Evolutionary conservation across 2,888 invertebrate species (phyloP), one percentile per base, ranked within the genome.

Genomic region (Schrankia costaestrigalis): DNA sequence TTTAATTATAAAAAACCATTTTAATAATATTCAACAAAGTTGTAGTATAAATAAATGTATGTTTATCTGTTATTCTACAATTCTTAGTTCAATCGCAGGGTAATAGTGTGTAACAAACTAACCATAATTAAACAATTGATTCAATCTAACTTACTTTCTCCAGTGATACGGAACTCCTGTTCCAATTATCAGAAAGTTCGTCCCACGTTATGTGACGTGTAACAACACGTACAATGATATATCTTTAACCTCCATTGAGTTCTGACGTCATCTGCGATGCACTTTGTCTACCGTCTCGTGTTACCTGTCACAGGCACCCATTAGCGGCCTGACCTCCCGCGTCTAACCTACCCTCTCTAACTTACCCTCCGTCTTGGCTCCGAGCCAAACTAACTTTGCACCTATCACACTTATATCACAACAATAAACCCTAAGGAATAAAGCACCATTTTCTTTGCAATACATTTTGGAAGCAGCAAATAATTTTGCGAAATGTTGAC

Each of bases 271-370:
- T 65, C 57, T 61, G 60, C 68, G 73, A 73, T 86, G 86, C 86
- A 86, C 86, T 86, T 83, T 83, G 81, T 79, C 77, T 75, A 57
- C 33, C 66, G 56, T 77, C 75, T 86, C 85, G 59, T 66, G 65
- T 87, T 87, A 86, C 87, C 83, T 86, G 86, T 83, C 85, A 77
- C 68, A 60, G 64, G 47, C 78, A 75, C 69, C 84, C 83, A 86
- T 87, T 87, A 87, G 79, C 64, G 69, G 61, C 55, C 53, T 78
- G 81, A 85, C 84, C 82, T 81, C 76, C 72, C 71, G 65, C 71
- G 63, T 70, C 61, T 44, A 52, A 66, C 69, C 62, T 72, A 67
- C 78, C 75, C 72, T 67, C 71, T 64, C 68, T 68, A 72, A 77
- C 72, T 71, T 77, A 75, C 80, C 75, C 79, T 73, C 74, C 66